These are phyloP conservation scores for Allacma fusca DNA, from an alignment of 2,888 invertebrate genomes.

Conservation along the genomic window DNA sequence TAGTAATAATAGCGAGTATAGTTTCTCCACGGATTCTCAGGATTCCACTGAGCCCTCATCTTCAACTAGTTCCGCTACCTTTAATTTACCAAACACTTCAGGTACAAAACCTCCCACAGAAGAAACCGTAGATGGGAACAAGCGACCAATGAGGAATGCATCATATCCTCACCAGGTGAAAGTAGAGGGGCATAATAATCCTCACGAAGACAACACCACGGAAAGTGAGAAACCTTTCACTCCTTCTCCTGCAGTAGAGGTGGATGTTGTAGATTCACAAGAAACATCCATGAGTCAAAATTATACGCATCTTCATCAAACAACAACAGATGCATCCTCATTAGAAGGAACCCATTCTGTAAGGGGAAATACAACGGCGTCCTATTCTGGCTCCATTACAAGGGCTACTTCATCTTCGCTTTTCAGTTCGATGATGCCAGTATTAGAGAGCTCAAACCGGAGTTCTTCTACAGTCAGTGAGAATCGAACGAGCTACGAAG, in stretches of 20 bases:
- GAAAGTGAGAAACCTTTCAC: background rate
- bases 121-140: background rate
- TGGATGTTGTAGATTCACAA: background rate
- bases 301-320: background rate
- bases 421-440: background rate
- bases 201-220: background rate
- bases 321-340: too few relatives aligned
- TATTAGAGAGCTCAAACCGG: background rate
- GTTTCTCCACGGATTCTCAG: too few relatives aligned
- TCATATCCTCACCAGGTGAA: conserved; percentile 19
- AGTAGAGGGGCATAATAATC: background rate
- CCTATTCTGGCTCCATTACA: background rate
- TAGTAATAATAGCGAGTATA: background rate
- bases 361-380: background rate
- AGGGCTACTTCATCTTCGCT: background rate
- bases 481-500: background rate
- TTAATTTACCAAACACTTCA: background rate
- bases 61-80: background rate
- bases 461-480: background rate
- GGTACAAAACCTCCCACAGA: background rate
- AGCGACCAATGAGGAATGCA: conserved; percentile 21
- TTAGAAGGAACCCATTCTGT: background rate
- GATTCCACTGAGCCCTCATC: background rate
- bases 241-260: background rate
- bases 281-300: background rate